Evolutionary conservation across 2,888 invertebrate genomes (phyloP).

Genomic region (Rhimphoctona megacephalus): DNA sequence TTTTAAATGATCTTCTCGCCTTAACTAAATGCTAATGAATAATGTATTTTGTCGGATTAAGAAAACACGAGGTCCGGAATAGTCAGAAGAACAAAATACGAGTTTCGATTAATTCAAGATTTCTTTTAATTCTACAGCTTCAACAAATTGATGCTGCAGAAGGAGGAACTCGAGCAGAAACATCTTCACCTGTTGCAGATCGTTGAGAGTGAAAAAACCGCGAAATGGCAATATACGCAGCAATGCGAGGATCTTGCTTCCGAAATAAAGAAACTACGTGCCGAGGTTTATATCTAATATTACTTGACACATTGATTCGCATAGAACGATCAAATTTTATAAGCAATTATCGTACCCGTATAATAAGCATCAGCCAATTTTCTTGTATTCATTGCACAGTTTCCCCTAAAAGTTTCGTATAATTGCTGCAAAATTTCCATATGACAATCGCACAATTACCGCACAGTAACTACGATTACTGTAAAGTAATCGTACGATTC

Average conservation of each 20-base stretch:
- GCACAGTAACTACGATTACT: background rate
- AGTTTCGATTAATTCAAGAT: background rate
- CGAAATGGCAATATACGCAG: constrained; percentile 97
- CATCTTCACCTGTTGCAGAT: constrained; percentile 95
- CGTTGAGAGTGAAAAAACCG: constrained; percentile 96
- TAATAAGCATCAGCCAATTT: background rate
- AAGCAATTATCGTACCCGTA: background rate
- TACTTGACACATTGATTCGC: background rate
- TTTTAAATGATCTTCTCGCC: no score
- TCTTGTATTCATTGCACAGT: background rate
- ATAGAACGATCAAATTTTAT: background rate
- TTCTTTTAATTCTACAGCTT: constrained; percentile 87
- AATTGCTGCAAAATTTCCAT: background rate
- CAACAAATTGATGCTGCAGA: constrained; percentile 94
- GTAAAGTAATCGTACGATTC: background rate
- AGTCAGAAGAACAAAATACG: background rate
- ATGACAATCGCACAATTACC: background rate
- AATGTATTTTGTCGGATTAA: background rate
- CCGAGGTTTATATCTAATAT: constrained; percentile 89
- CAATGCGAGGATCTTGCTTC: constrained; percentile 95
- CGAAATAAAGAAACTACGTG: constrained; percentile 94
- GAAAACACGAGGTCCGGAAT: background rate
- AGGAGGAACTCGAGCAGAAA: constrained; percentile 96
- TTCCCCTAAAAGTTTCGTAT: background rate
- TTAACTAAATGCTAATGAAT: background rate